Base-by-base conservation (phyloP, 2,797 vertebrate species). In the Galaxias olidus region DNA sequence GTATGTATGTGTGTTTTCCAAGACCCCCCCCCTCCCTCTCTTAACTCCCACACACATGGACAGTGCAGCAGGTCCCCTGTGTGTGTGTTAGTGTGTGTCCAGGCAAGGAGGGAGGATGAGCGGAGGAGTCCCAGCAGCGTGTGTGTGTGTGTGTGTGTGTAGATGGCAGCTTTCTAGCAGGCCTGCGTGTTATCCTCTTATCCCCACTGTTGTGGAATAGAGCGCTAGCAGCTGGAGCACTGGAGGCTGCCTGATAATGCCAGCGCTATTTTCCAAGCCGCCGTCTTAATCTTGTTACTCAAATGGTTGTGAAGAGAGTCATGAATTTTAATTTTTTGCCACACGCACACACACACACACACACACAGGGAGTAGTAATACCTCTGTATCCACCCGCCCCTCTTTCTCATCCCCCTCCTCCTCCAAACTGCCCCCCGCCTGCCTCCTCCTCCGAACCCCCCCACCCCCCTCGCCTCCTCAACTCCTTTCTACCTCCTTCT, bases 251-350 rank as follows among this genome's bases (percentile, higher is more conserved):
- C 96, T 98, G 96, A 98, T 99, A 99, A 98, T 98, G 93, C 96
- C 91, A 72, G 79, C 79, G 93, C 96, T 96, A 96, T 95, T 98
- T 97, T 95, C 95, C 93, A 92, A 95, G 94, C 94, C 93, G 93
- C 95, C 93, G 92, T 98, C 96, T 97, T 99, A 99, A 98, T 99
- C 97, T 98, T 97, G 96, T 99, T 98, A 98, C 96, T 97, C 95
- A 97, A 98, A 98, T 95, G 96, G 94, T 96, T 94, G 95, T 96
- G 96, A 97, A 95, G 96, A 95, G 95, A 97, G 96, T 99, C 97
- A 99, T 99, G 96, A 97, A 99, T 99, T 97, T 99, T 98, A 98
- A 98, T 99, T 97, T 94, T 92, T 82, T 80, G 88, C 90, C 90
- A 90, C 91, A 63, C 45, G 41, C 46, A 49, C 41, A 62, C 65